phyloP scores from a whole-genome alignment of 2,113 vertebrate genomes.

The Columba livia region DNA sequence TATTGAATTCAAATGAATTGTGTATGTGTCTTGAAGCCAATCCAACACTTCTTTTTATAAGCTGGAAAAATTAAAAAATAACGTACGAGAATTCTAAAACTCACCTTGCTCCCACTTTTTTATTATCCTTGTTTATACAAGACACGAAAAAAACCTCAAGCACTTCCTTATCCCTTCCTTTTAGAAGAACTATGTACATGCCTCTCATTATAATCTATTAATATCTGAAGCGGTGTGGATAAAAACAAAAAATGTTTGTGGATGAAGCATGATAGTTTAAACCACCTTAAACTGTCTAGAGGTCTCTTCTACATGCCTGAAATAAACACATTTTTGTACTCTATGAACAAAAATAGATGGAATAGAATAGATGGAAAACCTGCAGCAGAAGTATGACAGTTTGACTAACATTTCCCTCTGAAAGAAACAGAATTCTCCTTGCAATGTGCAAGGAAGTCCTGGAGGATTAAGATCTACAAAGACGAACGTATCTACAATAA shows the following conservation, averaged over 20 bases:
- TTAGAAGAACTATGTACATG: neutral
- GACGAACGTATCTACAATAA: neutral
- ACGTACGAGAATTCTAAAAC: neutral
- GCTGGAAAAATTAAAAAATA: neutral
- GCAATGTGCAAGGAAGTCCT: neutral
- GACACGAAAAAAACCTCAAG: neutral
- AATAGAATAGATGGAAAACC: neutral
- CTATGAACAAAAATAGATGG: neutral
- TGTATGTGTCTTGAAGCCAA: neutral
- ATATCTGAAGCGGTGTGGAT: neutral
- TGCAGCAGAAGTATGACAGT: neutral
- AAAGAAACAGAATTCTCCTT: neutral
- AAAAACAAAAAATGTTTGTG: neutral
- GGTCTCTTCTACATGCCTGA: neutral
- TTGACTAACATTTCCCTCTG: neutral
- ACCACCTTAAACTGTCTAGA: neutral
- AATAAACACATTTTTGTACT: neutral
- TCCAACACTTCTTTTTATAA: neutral
- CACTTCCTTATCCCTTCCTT: neutral
- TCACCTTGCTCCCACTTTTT: neutral
- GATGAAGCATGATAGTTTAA: neutral
- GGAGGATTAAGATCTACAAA: neutral
- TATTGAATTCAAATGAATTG: neutral
- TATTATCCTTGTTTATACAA: neutral
- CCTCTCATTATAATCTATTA: neutral